Percentiles rank a stretch among this genome's conserved stretches.
phyloP scores from a whole-genome alignment of 2,113 vertebrate species.

The Xyrauchen texanus region DNA sequence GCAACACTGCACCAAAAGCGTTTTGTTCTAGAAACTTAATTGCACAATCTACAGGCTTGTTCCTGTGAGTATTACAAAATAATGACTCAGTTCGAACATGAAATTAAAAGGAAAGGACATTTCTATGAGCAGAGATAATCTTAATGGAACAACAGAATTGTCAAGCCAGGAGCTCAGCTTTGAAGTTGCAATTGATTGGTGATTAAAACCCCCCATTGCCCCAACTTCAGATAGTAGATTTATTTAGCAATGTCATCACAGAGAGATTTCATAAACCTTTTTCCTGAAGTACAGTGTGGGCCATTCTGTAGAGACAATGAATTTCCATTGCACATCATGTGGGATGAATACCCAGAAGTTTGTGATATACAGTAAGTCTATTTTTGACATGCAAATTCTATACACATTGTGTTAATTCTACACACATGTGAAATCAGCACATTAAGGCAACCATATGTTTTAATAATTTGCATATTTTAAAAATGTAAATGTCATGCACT shows the following conservation, averaged over 20 bases:
- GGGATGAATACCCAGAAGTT: not conserved
- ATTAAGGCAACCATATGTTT: too few species aligned
- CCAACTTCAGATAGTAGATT: slow-evolving; percentile 30
- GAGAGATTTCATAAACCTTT: slow-evolving; percentile 11
- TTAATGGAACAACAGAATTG: slow-evolving; percentile 65
- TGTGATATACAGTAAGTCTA: not conserved
- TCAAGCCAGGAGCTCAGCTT: slow-evolving; percentile 60
- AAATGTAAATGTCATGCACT: not conserved
- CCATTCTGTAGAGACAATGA: slow-evolving; percentile 29
- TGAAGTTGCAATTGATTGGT: slow-evolving; percentile 63
- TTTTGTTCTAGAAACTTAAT: slow-evolving; percentile 77
- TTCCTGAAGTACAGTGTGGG: slow-evolving; percentile 5
- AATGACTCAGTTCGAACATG: slow-evolving; percentile 72
- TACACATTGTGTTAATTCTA: too few species aligned
- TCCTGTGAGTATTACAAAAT: slow-evolving; percentile 75
- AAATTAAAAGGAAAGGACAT: slow-evolving; percentile 69
- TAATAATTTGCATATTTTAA: slow-evolving; percentile 6
- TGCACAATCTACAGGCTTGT: slow-evolving; percentile 71
- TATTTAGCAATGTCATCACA: not conserved
- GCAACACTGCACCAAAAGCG: slow-evolving; percentile 60
- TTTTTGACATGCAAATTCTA: not conserved
- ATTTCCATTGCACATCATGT: slow-evolving; percentile 20
- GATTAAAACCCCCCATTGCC: slow-evolving; percentile 65
- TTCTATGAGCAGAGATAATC: slow-evolving; percentile 60
- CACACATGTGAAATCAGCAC: too few species aligned